A percentile compares a stretch with the other conserved stretches of the same genome.
phyloP scores from a whole-genome alignment of 2,113 vertebrate genomes.

The Excalfactoria chinensis region DNA sequence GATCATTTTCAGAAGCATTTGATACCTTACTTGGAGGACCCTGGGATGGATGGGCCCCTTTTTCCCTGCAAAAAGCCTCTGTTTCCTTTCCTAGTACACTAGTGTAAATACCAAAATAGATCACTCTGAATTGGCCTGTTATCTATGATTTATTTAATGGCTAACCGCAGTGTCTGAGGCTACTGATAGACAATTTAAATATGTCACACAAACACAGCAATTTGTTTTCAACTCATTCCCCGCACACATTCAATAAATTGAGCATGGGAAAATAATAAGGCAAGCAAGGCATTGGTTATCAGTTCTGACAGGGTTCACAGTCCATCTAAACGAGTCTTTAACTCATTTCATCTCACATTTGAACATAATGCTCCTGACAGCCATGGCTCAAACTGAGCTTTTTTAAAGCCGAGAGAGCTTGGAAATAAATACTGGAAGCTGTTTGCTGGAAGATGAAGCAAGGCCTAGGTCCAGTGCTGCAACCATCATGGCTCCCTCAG shows the following conservation, averaged over 20 bases:
- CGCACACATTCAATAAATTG: slow-evolving; percentile 3
- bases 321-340: slow-evolving; percentile 30
- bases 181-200: slow-evolving; percentile 47
- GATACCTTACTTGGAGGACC: background rate
- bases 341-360: slow-evolving; percentile 25
- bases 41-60: background rate
- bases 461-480: background rate
- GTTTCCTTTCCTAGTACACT: slow-evolving; percentile 15
- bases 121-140: slow-evolving; percentile 16
- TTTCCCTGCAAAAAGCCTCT: background rate
- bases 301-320: slow-evolving; percentile 14
- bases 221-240: slow-evolving; percentile 51
- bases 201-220: slow-evolving; percentile 37
- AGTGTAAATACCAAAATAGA: slow-evolving; percentile 15
- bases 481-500: background rate
- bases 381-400: slow-evolving; percentile 14
- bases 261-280: slow-evolving; percentile 27
- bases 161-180: slow-evolving; percentile 10
- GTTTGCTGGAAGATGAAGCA: background rate
- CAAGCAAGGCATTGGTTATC: background rate
- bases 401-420: background rate
- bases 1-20: background rate
- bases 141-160: slow-evolving; percentile 36
- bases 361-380: slow-evolving; percentile 4
- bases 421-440: slow-evolving; percentile 21